Base-by-base conservation (phyloP, 2,113 vertebrate genomes). In the Hippolais icterina region DNA sequence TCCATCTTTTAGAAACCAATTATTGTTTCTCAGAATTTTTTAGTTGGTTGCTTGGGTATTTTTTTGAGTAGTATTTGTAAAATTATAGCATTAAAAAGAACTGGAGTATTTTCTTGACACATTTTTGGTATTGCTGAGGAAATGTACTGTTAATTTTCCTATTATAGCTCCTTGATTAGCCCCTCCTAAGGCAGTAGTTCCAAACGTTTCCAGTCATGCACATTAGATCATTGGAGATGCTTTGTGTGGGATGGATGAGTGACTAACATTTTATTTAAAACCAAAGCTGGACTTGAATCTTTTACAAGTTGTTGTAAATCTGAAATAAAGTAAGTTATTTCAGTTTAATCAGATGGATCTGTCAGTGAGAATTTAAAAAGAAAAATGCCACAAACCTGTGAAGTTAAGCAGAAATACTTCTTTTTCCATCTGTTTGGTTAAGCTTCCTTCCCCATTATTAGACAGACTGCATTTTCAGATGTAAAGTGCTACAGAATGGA, bases 311-410 rank as follows among this genome's bases (percentile, higher is more conserved):
- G 39, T 60, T 87, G 54, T 86, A 90, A 83, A 75, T 88, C 37
- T 94, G 74, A 85, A 94, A 35, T 60, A 70, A 89, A 87, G 11
- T 11, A 89, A 91, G 63, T 66, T 90, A 74, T 56, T 93, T 79
- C 66, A 49, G 3, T 72, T 87, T 66, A 75, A 74, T 89, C 80
- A 70, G 60, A 76, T 74, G 52, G n/a, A 63, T 87, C 41, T 90
- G 80, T 70, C 65, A 78, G 31, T 69, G 66, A 72, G 66, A 83
- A 68, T 79, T 88, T 64, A 1, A 29, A 80, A 85, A 57, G 44
- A 89, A 87, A 71, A 63, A 88, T 71, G 21, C 16, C 68, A 83
- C 63, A 61, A 80, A 83, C 29, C 23, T 54, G 42, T 90, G 23
- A 95, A 92, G 59, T 89, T 75, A 81, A 88, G 47, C n/a, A 87